Conservation (phyloP, 2,888 invertebrate species). For the Drosophila mettleri region DNA sequence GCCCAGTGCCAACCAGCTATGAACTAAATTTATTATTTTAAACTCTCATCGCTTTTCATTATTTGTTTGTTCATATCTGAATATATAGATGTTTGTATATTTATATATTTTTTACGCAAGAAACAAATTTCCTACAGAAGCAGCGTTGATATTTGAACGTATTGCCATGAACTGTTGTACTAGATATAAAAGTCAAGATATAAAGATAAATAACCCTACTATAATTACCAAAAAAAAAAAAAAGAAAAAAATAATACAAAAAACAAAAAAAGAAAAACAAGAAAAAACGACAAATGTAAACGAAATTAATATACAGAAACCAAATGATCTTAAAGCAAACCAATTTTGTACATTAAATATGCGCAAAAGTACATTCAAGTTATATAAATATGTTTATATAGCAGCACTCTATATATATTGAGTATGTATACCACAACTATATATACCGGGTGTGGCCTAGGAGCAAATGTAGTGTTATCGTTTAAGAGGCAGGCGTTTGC, state of each 20-base stretch:
- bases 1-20: constrained; percentile 69
- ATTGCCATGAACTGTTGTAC: constrained; percentile 72
- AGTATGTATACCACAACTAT: constrained; percentile 13
- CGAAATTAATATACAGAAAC: constrained; percentile 69
- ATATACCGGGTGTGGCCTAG: constrained; percentile 41
- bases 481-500: constrained; percentile 44
- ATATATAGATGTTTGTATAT: constrained; percentile 27
- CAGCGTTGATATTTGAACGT: constrained; percentile 58
- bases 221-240: constrained; percentile 41
- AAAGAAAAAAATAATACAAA: constrained; percentile 7
- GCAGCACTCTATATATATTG: constrained; percentile 22
- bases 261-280: neutral
- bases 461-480: constrained; percentile 48
- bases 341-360: constrained; percentile 57
- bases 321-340: constrained; percentile 73
- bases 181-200: constrained; percentile 44
- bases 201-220: constrained; percentile 42
- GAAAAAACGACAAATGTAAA: constrained; percentile 57
- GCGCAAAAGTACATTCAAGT: constrained; percentile 47
- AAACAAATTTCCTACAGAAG: constrained; percentile 57
- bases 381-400: constrained; percentile 27
- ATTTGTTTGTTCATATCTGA: constrained; percentile 25
- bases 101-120: constrained; percentile 23
- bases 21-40: constrained; percentile 33
- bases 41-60: constrained; percentile 22